These are phyloP conservation scores for Gobio occitaniae DNA, from an alignment of 2,797 vertebrate genomes.

Conservation along the genomic window DNA sequence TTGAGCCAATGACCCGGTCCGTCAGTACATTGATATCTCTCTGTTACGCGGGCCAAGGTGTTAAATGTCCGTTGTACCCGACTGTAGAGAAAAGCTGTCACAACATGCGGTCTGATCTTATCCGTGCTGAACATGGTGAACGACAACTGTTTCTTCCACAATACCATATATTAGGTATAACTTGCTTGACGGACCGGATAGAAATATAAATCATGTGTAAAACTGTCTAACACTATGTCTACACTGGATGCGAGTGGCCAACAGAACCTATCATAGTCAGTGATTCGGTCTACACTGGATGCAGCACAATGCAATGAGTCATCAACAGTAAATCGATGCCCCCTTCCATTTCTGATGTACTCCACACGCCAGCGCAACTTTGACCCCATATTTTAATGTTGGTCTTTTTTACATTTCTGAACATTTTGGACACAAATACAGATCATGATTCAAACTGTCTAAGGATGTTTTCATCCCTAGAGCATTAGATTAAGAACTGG, in stretches of 20 bases:
- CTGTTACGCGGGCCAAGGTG: conserved; percentile 8
- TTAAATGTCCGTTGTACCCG: conserved; percentile 43
- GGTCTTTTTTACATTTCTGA: neutral
- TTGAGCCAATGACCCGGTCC: conserved; percentile 48
- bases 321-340: neutral
- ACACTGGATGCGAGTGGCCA: neutral
- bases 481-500: too few species aligned
- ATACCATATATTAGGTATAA: neutral
- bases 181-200: neutral
- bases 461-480: neutral
- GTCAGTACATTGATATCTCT: conserved; percentile 44
- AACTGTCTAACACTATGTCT: neutral
- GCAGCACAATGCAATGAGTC: neutral
- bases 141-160: neutral
- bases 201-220: neutral
- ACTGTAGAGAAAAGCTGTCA: conserved; percentile 57
- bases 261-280: neutral
- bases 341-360: neutral
- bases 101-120: conserved; percentile 53
- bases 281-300: neutral
- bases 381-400: neutral
- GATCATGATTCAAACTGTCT: neutral
- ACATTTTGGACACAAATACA: neutral
- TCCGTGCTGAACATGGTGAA: neutral
- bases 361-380: neutral